Percentiles rank a stretch among this genome's conserved stretches.
Conservation (phyloP, 2,888 invertebrate genomes). For the Melangyna quadrimaculata region DNA sequence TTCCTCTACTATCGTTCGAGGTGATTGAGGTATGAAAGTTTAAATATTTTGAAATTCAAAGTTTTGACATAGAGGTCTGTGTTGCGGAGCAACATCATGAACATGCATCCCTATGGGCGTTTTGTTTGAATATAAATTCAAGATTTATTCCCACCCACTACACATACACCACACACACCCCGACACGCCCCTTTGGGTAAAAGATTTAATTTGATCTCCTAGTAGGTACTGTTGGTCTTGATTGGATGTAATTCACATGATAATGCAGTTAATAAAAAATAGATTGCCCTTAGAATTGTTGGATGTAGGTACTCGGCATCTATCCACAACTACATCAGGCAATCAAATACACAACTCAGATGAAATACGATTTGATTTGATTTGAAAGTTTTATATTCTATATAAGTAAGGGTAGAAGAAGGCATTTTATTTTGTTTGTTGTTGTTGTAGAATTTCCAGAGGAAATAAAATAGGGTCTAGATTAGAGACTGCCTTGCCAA, state of each 20-base stretch:
- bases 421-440: background rate
- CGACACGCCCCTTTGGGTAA: background rate
- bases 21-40: conserved; percentile 61
- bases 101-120: background rate
- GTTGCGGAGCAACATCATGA: background rate
- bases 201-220: conserved; percentile 25
- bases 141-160: background rate
- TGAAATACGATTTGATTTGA: conserved; percentile 31
- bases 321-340: conserved; percentile 6
- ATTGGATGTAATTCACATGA: conserved; percentile 56
- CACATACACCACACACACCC: background rate
- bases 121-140: conserved; percentile 23
- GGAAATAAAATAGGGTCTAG: background rate
- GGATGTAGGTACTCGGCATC: background rate
- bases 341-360: conserved; percentile 26
- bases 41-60: conserved; percentile 57
- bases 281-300: conserved; percentile 16
- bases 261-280: conserved; percentile 51
- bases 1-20: conserved; percentile 24
- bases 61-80: conserved; percentile 38
- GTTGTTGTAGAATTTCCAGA: background rate
- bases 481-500: background rate
- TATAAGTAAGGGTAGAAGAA: background rate
- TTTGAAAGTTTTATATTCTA: conserved; percentile 33
- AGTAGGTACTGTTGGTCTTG: conserved; percentile 9